phyloP scores from a whole-genome alignment of 2,888 invertebrate genomes.

The Polymixis lichenea region DNA sequence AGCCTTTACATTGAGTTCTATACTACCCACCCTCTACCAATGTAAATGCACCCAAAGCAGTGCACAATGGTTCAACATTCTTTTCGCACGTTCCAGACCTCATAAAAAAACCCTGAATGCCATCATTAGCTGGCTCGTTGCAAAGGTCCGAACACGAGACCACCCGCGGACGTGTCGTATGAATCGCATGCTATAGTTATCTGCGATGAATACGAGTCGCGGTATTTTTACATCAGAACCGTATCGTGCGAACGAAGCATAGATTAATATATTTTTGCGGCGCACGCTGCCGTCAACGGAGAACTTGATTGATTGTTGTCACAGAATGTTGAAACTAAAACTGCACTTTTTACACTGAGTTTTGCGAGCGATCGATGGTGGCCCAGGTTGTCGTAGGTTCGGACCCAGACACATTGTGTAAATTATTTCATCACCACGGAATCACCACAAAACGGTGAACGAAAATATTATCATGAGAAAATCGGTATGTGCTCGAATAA shows the following conservation, averaged over 20 bases:
- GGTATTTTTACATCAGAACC: conserved; percentile 21
- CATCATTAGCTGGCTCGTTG: not conserved
- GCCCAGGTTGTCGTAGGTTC: too few relatives aligned
- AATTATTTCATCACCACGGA: too few relatives aligned
- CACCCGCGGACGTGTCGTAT: conserved; percentile 1
- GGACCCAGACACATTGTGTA: too few relatives aligned
- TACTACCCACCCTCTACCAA: not conserved
- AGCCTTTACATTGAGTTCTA: not conserved
- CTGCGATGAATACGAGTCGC: conserved; percentile 23
- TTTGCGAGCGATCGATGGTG: not conserved
- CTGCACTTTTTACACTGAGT: not conserved
- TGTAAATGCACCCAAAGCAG: not conserved
- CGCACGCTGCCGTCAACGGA: conserved; percentile 53
- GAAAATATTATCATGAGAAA: too few relatives aligned
- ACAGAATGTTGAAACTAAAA: conserved; percentile 11
- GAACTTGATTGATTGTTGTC: conserved; percentile 64
- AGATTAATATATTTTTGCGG: conserved; percentile 37
- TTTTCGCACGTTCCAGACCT: not conserved
- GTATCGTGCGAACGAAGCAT: not conserved
- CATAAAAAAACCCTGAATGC: not conserved
- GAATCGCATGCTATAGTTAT: not conserved
- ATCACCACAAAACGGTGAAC: too few relatives aligned
- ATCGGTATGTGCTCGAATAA: too few relatives aligned
- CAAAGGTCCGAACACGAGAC: not conserved
- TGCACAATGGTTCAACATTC: not conserved